Evolutionary conservation across 2,113 vertebrate genomes (phyloP), one percentile per base, ranked within the genome.

Genomic region (Zosterops pallidus): DNA sequence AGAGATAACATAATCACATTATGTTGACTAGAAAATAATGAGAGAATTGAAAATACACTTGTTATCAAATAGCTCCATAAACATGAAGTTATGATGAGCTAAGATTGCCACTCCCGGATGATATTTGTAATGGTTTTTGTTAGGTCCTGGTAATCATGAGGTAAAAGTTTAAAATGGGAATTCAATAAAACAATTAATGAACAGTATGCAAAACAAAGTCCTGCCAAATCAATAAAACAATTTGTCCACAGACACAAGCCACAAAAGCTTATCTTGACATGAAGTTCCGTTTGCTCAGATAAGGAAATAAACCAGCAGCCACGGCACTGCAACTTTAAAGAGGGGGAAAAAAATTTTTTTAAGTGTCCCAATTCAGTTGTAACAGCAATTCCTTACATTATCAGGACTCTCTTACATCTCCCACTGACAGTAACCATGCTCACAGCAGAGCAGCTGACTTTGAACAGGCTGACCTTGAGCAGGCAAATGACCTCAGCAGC

Each of bases 391-490:
- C 93, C 86, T 95, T 97, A 86, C 91, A 91, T 91, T 94, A 86
- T 78, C 92, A 60, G 86, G 56, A 95, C 95, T 78, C 84, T 90
- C 89, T 83, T 16, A 20, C 50, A 92, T 12, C 95, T 44, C 86
- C 65, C 86, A 79, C 63, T 95, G 97, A 98, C 93, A 96, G 96
- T 87, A 97, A 97, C 95, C 97, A 94, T 8, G 94, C 95, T 95
- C 84, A 85, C 65, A 94, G 79, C 78, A 93, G 44, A 98, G 97
- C 97, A 98, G 98, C 99, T 99, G 98, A 98, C 97, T 98, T 98
- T 98, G 98, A 99, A 97, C 97, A 98, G 50, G 96, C 98, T 99
- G 99, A 99, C 99, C 99, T 99, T 99, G 98, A 99, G 97, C 97
- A 81, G 98, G 98, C 93, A 90, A 98, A 96, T 76, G 97, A 98